A percentile compares a stretch with the other conserved stretches of the same genome.
These are phyloP conservation scores for Cheilosia soror DNA, from an alignment of 2,888 invertebrate species.

Conservation along the genomic window DNA sequence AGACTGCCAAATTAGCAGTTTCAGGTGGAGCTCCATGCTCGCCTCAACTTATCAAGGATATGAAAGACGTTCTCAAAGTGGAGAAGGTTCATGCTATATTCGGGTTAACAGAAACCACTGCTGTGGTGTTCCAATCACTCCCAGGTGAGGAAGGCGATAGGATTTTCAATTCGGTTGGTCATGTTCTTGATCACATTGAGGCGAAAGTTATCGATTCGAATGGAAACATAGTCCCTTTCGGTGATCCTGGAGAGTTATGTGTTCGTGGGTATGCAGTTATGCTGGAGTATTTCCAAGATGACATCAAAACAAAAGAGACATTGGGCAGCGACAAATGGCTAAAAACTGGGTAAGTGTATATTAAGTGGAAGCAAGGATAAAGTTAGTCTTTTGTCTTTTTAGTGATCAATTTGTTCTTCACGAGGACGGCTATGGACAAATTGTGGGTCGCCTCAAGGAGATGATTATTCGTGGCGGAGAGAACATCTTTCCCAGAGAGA, in stretches of 20 bases:
- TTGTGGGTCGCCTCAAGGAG: slow-evolving; percentile 90
- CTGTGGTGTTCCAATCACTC: slow-evolving; percentile 85
- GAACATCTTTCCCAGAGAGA: slow-evolving; percentile 92
- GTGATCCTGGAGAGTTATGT: slow-evolving; percentile 89
- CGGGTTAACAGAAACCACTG: slow-evolving; percentile 86
- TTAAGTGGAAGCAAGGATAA: neutral
- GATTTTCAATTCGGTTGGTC: slow-evolving; percentile 85
- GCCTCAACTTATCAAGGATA: slow-evolving; percentile 85
- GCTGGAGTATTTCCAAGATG: slow-evolving; percentile 90
- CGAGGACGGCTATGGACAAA: slow-evolving; percentile 87
- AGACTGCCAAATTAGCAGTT: slow-evolving; percentile 85
- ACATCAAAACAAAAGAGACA: slow-evolving; percentile 88
- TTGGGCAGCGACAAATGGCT: slow-evolving; percentile 89
- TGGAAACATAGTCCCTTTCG: slow-evolving; percentile 87
- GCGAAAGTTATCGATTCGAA: slow-evolving; percentile 86
- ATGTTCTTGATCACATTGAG: slow-evolving; percentile 85
- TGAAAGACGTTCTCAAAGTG: slow-evolving; percentile 84
- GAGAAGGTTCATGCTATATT: slow-evolving; percentile 85
- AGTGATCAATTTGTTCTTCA: slow-evolving; percentile 86
- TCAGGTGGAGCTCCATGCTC: slow-evolving; percentile 91
- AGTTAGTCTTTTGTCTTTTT: slow-evolving; percentile 3
- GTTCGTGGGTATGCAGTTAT: slow-evolving; percentile 89
- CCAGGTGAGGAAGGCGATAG: slow-evolving; percentile 83
- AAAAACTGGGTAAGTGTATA: slow-evolving; percentile 87
- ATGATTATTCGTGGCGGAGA: slow-evolving; percentile 93